Conservation (phyloP, 2,888 invertebrate genomes). For the Dolichopus griseipennis region DNA sequence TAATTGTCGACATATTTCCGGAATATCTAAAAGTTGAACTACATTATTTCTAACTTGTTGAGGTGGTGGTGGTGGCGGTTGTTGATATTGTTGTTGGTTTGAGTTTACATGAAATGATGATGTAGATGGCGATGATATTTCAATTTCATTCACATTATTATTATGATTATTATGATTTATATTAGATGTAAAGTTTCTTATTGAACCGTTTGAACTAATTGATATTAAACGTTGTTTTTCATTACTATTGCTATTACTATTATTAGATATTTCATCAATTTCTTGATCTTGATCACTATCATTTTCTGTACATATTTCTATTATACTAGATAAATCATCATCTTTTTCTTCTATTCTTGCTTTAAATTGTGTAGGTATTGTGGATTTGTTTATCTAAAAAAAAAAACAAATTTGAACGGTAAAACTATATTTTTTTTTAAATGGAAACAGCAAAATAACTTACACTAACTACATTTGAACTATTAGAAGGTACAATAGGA, state of each 20-base stretch:
- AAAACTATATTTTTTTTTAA: background rate
- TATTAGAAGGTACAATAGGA: constrained; percentile 5
- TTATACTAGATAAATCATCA: constrained; percentile 25
- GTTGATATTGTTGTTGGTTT: background rate
- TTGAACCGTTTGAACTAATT: constrained; percentile 17
- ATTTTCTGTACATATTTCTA: constrained; percentile 23
- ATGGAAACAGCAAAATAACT: background rate
- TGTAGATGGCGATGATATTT: background rate
- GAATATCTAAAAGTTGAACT: constrained; percentile 28
- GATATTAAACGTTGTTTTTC: constrained; percentile 14
- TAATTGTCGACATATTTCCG: constrained; percentile 38
- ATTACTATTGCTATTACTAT: constrained; percentile 7
- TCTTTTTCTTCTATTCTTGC: constrained; percentile 19
- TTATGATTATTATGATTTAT: constrained; percentile 9
- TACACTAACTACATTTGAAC: constrained; percentile 25
- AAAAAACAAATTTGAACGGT: background rate
- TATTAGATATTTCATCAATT: constrained; percentile 15
- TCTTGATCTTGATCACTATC: constrained; percentile 20
- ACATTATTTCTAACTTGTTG: background rate
- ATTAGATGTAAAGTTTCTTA: constrained; percentile 16
- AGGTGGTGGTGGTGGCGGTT: no score
- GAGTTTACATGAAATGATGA: background rate
- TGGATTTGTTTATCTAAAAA: constrained; percentile 7
- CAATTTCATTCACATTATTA: background rate
- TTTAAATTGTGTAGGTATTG: constrained; percentile 11